These are phyloP conservation scores for Augiades crinisus DNA, from an alignment of 2,888 invertebrate species.

Conservation along the genomic window DNA sequence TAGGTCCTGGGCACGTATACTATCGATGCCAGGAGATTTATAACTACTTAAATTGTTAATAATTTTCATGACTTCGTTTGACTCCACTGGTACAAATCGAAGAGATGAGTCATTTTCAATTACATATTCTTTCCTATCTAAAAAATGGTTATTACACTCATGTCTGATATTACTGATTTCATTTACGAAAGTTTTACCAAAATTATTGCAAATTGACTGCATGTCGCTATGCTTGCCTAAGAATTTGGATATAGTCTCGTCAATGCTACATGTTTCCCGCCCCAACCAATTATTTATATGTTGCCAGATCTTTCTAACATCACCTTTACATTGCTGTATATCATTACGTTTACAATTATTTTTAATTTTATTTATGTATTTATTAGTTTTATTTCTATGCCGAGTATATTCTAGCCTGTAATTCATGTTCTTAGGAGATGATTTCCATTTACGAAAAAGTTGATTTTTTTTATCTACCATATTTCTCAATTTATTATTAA, in stretches of 20 bases:
- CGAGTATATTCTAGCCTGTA: slow-evolving; percentile 5
- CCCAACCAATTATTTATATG: slow-evolving; percentile 9
- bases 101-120: not conserved
- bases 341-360: not conserved
- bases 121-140: not conserved
- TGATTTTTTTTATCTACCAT: not conserved
- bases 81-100: not conserved
- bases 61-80: not conserved
- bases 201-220: not conserved
- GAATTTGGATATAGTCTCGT: not conserved
- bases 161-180: slow-evolving; percentile 1
- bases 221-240: not conserved
- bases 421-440: slow-evolving; percentile 9
- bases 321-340: slow-evolving; percentile 8
- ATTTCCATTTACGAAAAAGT: slow-evolving; percentile 6
- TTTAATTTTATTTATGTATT: not conserved
- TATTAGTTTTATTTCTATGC: slow-evolving; percentile 5
- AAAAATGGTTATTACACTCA: not conserved
- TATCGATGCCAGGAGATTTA: slow-evolving; percentile 25
- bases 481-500: not conserved
- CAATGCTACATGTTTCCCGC: not conserved
- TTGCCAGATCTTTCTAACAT: slow-evolving; percentile 7
- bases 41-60: slow-evolving; percentile 15
- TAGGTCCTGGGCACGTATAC: slow-evolving; percentile 21
- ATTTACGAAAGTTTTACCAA: not conserved